These are phyloP conservation scores for Pteromalus puparum DNA, from an alignment of 1,140 invertebrate genomes.

Conservation along the genomic window DNA sequence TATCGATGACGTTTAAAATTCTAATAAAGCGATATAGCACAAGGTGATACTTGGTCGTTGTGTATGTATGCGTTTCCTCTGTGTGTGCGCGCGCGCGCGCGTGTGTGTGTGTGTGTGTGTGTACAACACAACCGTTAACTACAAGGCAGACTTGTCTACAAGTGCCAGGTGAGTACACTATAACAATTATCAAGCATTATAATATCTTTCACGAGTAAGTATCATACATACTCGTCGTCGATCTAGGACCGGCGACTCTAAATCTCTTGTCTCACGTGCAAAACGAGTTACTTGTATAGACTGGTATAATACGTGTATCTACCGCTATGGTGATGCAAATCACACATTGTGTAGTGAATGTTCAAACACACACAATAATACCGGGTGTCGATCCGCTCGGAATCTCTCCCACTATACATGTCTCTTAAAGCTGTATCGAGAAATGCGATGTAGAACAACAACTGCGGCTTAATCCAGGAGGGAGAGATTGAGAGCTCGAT, in stretches of 20 bases:
- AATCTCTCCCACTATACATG: background rate
- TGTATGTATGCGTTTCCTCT: background rate
- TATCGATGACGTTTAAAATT: background rate
- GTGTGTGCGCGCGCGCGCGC: too few relatives aligned
- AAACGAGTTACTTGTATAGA: background rate
- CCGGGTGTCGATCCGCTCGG: background rate
- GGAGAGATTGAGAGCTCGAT: background rate
- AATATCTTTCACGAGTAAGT: background rate
- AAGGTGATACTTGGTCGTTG: background rate
- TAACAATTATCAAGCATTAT: background rate
- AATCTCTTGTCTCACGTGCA: conserved; percentile 20
- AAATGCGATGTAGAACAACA: background rate
- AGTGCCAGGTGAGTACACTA: background rate
- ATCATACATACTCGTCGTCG: background rate
- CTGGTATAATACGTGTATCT: background rate
- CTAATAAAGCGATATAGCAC: background rate
- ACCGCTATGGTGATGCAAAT: conserved; percentile 5
- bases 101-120: background rate
- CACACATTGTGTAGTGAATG: background rate
- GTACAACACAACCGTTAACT: background rate
- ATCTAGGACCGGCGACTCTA: background rate
- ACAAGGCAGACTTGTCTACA: background rate
- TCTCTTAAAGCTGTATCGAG: background rate
- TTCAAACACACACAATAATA: conserved; percentile 7
- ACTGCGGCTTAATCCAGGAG: background rate